Evolutionary conservation across 53 echinoderm and acorn worm species (phyloP).

Genomic region (Hippasteria phrygiana): DNA sequence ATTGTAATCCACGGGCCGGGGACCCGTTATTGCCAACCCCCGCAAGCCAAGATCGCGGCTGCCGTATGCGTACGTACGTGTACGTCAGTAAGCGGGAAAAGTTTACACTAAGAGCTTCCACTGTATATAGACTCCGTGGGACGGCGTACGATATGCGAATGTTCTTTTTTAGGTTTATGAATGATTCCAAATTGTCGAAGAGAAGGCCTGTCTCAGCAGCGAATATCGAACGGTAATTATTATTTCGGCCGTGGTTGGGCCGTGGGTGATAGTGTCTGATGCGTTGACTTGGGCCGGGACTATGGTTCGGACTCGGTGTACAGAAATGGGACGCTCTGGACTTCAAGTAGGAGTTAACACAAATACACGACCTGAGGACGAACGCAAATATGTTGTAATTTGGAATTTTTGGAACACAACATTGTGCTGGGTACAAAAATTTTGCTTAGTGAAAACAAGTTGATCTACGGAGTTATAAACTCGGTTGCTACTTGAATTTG

Average conservation of each 20-base stretch:
- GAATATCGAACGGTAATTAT: conserved; percentile 36
- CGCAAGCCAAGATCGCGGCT: not conserved
- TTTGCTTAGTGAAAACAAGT: too few species aligned
- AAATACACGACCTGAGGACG: too few species aligned
- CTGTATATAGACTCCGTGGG: not conserved
- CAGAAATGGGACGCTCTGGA: too few species aligned
- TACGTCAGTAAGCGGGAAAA: not conserved
- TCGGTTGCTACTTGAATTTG: too few species aligned
- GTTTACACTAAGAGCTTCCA: not conserved
- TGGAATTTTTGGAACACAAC: too few species aligned
- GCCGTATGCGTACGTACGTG: not conserved
- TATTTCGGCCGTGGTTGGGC: not conserved
- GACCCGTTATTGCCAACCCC: conserved; percentile 42
- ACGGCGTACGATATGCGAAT: not conserved
- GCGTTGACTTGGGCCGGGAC: not conserved
- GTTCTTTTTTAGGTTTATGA: not conserved
- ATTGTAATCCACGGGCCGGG: conserved; percentile 18
- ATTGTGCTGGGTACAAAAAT: too few species aligned
- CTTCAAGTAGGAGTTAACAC: too few species aligned
- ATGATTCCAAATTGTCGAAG: not conserved
- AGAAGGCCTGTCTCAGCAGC: not conserved
- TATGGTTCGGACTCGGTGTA: too few species aligned
- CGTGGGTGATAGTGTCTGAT: not conserved
- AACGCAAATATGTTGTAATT: too few species aligned
- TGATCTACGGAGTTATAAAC: too few species aligned